Evolutionary conservation across 1,140 invertebrate genomes (phyloP).

Genomic region (Drosophila sp.): DNA sequence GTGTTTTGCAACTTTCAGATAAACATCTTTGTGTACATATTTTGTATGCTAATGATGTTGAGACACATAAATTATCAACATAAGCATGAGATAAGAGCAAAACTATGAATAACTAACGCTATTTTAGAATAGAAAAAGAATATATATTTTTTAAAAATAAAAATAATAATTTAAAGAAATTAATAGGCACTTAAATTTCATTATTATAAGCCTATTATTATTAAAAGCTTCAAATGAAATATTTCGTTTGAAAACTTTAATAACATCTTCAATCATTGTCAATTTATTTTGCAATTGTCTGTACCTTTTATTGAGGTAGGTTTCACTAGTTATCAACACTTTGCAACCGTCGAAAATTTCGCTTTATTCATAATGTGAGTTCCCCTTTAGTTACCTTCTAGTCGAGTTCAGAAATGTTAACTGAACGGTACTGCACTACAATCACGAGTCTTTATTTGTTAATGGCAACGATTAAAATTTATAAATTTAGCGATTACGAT

Average conservation of each 20-base stretch:
- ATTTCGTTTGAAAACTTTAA: not conserved
- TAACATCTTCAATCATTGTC: not conserved
- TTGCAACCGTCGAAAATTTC: not conserved
- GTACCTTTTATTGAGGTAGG: slow-evolving; percentile 48
- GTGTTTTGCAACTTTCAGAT: slow-evolving; percentile 36
- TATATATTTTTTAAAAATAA: not conserved
- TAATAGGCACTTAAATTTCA: not conserved
- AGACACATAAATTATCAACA: slow-evolving; percentile 64
- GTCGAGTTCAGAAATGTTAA: slow-evolving; percentile 22
- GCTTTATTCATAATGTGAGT: slow-evolving; percentile 7
- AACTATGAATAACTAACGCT: slow-evolving; percentile 28
- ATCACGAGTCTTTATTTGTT: slow-evolving; percentile 38
- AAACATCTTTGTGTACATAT: slow-evolving; percentile 39
- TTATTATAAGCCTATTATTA: no score
- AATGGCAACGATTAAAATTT: slow-evolving; percentile 49
- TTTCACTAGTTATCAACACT: slow-evolving; percentile 21
- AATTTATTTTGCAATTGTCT: not conserved
- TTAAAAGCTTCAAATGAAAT: no score
- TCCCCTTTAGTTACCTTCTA: slow-evolving; percentile 9
- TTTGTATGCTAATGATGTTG: slow-evolving; percentile 43
- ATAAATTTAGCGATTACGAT: slow-evolving; percentile 67
- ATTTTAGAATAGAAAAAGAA: not conserved
- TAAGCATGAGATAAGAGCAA: slow-evolving; percentile 24
- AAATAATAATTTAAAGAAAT: not conserved
- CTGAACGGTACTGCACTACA: slow-evolving; percentile 25